A percentile compares a stretch with the other conserved stretches of the same genome.
Conservation (phyloP, 1,140 invertebrate genomes). For the Platyscapa corneri region DNA sequence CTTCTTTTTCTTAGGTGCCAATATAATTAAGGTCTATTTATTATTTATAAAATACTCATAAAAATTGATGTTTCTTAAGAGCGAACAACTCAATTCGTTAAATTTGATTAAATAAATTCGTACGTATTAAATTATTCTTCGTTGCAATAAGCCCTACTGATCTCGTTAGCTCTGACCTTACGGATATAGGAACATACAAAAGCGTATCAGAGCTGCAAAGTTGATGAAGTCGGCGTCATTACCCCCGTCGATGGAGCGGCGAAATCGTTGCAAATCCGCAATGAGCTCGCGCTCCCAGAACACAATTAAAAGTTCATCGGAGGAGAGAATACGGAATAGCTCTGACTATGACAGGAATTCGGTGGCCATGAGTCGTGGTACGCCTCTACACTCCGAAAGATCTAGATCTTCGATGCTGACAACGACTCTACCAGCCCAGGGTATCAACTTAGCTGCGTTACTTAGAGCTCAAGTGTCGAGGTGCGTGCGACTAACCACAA, state of each 20-base stretch:
- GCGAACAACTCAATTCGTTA: too few relatives aligned
- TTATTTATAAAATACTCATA: too few relatives aligned
- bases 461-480: constrained; percentile 80
- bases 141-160: neutral
- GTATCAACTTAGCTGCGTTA: constrained; percentile 82
- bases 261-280: constrained; percentile 75
- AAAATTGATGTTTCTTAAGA: too few relatives aligned
- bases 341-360: constrained; percentile 53
- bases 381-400: constrained; percentile 64
- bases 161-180: neutral
- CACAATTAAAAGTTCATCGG: constrained; percentile 7
- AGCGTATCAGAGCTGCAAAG: constrained; percentile 80
- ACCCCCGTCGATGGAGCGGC: constrained; percentile 81
- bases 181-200: constrained; percentile 77
- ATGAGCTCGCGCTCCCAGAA: neutral
- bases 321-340: neutral
- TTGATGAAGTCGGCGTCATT: constrained; percentile 79
- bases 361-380: constrained; percentile 59
- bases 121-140: too few relatives aligned
- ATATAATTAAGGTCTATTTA: too few relatives aligned
- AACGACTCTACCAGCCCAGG: constrained; percentile 68
- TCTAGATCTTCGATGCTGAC: constrained; percentile 73
- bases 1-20: too few relatives aligned
- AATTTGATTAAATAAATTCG: too few relatives aligned
- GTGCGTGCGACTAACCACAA: constrained; percentile 58